Evolutionary conservation across 2,113 vertebrate genomes (phyloP).

Genomic region (Rhabdornis inornatus): DNA sequence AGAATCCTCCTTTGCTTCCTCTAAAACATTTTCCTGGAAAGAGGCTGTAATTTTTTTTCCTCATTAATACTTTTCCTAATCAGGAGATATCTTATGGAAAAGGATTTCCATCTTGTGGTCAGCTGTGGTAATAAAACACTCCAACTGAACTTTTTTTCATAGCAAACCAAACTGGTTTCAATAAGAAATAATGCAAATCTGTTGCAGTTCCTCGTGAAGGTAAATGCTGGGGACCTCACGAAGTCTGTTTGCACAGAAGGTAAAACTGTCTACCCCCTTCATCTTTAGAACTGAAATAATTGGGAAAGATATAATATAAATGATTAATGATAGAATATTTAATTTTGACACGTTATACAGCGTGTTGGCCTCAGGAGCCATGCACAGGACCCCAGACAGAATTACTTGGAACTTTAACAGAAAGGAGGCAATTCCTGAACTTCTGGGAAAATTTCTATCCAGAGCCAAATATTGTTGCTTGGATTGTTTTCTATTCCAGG

Average conservation of each 20-base stretch:
- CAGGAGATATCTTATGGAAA: background rate
- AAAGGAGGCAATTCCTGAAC: background rate
- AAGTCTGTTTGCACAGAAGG: background rate
- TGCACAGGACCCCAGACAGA: background rate
- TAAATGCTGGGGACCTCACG: background rate
- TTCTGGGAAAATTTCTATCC: background rate
- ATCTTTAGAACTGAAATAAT: background rate
- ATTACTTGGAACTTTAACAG: background rate
- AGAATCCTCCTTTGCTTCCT: background rate
- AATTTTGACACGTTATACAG: background rate
- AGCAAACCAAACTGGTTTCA: background rate
- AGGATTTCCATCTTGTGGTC: conserved; percentile 54
- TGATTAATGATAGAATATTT: background rate
- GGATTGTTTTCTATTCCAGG: conserved; percentile 39
- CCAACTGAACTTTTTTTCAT: background rate
- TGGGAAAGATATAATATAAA: background rate
- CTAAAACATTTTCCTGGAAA: background rate
- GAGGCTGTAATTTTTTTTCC: background rate
- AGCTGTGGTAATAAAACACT: conserved; percentile 26
- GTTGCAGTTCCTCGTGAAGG: background rate
- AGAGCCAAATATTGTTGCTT: background rate
- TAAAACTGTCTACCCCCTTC: background rate
- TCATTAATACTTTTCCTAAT: background rate
- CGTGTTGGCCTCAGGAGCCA: background rate
- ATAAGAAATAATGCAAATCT: background rate